Base-by-base conservation (phyloP, 2,113 vertebrate species). In the Typhlomys cinereus region DNA sequence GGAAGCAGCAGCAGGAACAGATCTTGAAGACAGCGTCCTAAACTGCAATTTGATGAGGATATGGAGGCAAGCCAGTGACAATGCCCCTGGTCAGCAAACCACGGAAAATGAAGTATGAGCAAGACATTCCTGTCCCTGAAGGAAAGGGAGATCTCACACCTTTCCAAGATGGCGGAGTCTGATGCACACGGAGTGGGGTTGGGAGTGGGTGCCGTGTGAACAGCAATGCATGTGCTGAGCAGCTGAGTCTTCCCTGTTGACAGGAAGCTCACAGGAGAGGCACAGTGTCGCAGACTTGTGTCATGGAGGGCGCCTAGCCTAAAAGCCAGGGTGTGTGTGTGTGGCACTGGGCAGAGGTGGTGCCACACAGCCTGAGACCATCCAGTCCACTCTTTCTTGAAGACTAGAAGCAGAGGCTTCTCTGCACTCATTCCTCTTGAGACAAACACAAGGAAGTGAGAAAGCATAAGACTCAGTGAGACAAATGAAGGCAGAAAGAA, bases 1-100 rank as follows among this genome's bases (percentile, higher is more conserved):
- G 36, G 36, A 90, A 95, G 62, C 46, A 96, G 90, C 96, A 95
- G 93, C 76, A 95, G 41, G 83, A 89, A 78, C 20, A 90, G 54
- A 64, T 69, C 82, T 75, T 88, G n/a, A 66, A 67, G 83, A 90
- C 14, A 74, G 81, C 79, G 4, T 85, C 76, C 75, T 75, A 90
- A n/a, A 67, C 25, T 29, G 39, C 71, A 13, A 25, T 70, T 57
- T 25, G 70, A 67, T 44, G 52, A n/a, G 76, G 23, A 18, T 23
- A 17, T 91, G 78, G 48, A 61, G 64, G 94, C 69, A 54, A 76
- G 90, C 90, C 76, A 81, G 2, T 36, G 23, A 44, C 87, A 74
- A 36, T 29, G 54, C 89, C 89, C 71, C 90, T 23, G 61, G 27
- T 5, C 82, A 82, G 50, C 90, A 89, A 67, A 70, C 85, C 67